Percentiles rank a stretch among this genome's conserved stretches.
phyloP scores from a whole-genome alignment of 2,113 vertebrate species.

The Damaliscus lunatus region DNA sequence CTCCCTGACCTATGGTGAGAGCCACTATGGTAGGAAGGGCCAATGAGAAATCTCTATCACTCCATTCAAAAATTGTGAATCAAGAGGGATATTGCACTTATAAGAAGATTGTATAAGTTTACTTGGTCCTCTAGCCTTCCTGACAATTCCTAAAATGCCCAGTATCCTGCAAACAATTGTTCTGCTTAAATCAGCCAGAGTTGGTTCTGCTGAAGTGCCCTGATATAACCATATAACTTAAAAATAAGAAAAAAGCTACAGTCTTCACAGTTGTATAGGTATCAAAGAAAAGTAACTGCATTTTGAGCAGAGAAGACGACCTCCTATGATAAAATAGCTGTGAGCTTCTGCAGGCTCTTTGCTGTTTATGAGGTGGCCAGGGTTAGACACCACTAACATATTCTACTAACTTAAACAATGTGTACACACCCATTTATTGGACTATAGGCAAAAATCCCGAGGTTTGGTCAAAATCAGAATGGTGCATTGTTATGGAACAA shows the following conservation, averaged over 20 bases:
- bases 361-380: not conserved
- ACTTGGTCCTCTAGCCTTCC: not conserved
- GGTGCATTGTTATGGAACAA: not conserved
- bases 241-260: not conserved
- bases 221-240: not conserved
- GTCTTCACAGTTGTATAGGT: not conserved
- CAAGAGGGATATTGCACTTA: not conserved
- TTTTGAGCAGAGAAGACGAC: not conserved
- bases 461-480: slow-evolving; percentile 40
- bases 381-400: not conserved
- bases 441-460: not conserved
- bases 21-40: not conserved
- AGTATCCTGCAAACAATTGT: not conserved
- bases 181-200: not conserved
- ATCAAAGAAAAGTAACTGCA: not conserved
- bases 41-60: not conserved
- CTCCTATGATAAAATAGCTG: not conserved
- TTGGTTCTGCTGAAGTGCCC: not conserved
- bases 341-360: not conserved
- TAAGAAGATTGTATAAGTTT: not conserved
- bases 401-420: slow-evolving; percentile 3
- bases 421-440: not conserved
- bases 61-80: not conserved
- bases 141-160: not conserved
- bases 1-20: not conserved